A percentile compares a stretch with the other conserved stretches of the same genome.
phyloP scores from a whole-genome alignment of 2,888 invertebrate genomes.

The Eupithecia subfuscata region DNA sequence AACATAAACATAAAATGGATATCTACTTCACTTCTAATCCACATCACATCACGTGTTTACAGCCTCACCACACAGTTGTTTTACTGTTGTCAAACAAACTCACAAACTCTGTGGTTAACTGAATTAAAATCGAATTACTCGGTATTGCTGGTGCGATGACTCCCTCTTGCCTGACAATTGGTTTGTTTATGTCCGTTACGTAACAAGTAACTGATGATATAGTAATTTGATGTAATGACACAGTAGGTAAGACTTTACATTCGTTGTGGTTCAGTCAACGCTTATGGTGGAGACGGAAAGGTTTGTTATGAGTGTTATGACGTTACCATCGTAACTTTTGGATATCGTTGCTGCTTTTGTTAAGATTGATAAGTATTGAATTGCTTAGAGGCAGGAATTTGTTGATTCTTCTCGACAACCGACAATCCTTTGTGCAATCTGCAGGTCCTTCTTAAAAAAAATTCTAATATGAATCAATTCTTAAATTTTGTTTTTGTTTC shows the following conservation, averaged over 20 bases:
- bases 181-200: slow-evolving; percentile 28
- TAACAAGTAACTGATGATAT: slow-evolving; percentile 21
- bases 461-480: no score
- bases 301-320: no score
- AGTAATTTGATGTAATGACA: slow-evolving; percentile 16
- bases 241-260: background rate
- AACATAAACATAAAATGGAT: background rate
- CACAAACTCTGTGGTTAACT: slow-evolving; percentile 31
- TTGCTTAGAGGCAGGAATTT: background rate
- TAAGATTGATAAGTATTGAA: background rate
- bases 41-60: slow-evolving; percentile 13
- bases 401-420: background rate
- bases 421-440: background rate
- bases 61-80: slow-evolving; percentile 8
- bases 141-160: slow-evolving; percentile 34
- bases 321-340: background rate
- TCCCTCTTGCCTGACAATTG: slow-evolving; percentile 33
- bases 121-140: slow-evolving; percentile 47
- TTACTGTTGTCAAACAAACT: slow-evolving; percentile 23
- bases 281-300: background rate
- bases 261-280: background rate
- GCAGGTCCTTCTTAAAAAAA: no score
- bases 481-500: no score
- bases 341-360: background rate
- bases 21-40: slow-evolving; percentile 20